Evolutionary conservation across 2,797 vertebrate species (phyloP), one percentile per base, ranked within the genome.

Genomic region (Hapalemur alaotrensis): DNA sequence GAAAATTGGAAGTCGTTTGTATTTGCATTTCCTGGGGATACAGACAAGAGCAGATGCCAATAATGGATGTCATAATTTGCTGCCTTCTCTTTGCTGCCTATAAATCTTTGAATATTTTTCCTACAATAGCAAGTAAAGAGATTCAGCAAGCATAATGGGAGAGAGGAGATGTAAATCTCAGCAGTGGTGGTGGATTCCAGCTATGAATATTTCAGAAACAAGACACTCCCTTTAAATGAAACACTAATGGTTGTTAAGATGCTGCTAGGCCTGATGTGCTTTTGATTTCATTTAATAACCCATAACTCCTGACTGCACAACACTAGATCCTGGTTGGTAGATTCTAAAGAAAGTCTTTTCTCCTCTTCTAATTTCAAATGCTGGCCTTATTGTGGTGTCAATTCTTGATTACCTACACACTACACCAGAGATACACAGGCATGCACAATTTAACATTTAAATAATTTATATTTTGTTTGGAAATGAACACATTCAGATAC

Each of bases 31-130:
- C 98, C 98, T 97, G 98, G 97, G 97, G 98, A 97, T 97, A 93
- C 97, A 98, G 98, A 98, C 96, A 96, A 98, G 98, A 98, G 97
- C 96, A 98, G 98, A 98, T 98, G 97, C 98, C 98, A 98, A 97
- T 98, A 98, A 98, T 98, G 96, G 97, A 98, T 97, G 98, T 97
- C 97, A 97, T 98, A 96, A 98, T 98, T 98, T 97, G 89, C 96
- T 96, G 91, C 97, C 98, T 98, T 98, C 97, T 96, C 93, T 85
- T 96, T 97, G 94, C 95, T 96, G 96, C 97, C 95, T 97, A 97
- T 97, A 98, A 98, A 98, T 98, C 98, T 97, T 95, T 97, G 98
- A 98, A 98, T 98, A 97, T 98, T 98, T 98, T 97, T 98, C 96
- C 95, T 97, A 95, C 97, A 98, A 97, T 97, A 97, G 96, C 97